Evolutionary conservation across 2,113 vertebrate species (phyloP).

Genomic region (Paradoxurus hermaphroditus): DNA sequence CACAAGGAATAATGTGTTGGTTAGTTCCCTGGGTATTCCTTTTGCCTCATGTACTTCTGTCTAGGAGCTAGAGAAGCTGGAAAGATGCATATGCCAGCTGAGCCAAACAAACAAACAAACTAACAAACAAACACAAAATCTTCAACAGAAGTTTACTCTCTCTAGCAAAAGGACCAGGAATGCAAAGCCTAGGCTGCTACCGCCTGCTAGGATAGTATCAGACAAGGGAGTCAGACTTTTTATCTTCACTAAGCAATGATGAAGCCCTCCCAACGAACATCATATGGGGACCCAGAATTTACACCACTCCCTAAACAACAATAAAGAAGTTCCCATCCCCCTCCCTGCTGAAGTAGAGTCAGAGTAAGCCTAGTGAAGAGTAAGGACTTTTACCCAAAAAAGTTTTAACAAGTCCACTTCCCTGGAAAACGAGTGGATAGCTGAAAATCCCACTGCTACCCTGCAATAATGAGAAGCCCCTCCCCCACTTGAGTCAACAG

Average conservation of each 20-base stretch:
- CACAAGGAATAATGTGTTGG: neutral
- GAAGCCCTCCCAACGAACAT: neutral
- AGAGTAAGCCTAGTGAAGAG: neutral
- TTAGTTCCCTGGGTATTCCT: neutral
- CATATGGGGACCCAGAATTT: neutral
- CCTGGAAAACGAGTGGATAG: neutral
- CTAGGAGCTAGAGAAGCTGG: neutral
- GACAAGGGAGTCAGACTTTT: neutral
- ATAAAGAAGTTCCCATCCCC: neutral
- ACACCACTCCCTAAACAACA: neutral
- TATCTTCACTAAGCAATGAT: neutral
- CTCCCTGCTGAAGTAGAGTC: neutral
- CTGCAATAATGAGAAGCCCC: neutral
- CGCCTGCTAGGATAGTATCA: neutral
- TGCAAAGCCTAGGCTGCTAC: neutral
- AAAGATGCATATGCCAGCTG: neutral
- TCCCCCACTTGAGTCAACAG: neutral
- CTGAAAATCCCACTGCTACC: neutral
- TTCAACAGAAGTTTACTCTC: neutral
- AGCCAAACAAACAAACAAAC: neutral
- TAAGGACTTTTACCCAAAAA: neutral
- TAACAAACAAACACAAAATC: neutral
- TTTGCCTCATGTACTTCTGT: neutral
- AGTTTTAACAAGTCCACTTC: neutral
- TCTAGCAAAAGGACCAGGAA: neutral